Evolutionary conservation across 2,113 vertebrate genomes (phyloP), one percentile per base, ranked within the genome.

Genomic region (Coreoperca whiteheadi): DNA sequence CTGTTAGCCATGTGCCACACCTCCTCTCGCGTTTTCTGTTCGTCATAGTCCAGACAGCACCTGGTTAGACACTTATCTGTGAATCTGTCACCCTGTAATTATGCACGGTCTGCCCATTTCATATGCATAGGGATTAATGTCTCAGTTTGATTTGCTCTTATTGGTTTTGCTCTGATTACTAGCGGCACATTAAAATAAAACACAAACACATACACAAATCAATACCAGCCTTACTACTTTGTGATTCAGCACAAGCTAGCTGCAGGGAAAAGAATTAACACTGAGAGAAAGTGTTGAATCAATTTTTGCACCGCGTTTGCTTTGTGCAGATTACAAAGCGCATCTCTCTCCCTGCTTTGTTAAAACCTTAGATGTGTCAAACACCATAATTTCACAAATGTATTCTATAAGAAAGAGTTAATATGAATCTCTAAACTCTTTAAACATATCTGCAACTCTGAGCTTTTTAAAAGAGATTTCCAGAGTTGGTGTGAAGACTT

Each of bases 71-170:
- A 20, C 39, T 46, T 20, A 28, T 64, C 65, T 54, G 32, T 74
- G 61, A 83, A 74, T 83, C 20, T 78, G 43, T 53, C 56, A 41
- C 71, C 53, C 51, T 77, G 39, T 51, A 57, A 81, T 79, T 67
- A 81, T 18, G 14, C 70, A 61, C 37, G 15, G 32, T 37, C 68
- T 78, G 69, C 73, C 77, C 43, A 73, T 74, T 87, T 86, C 59
- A 84, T 79, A 76, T 75, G 79, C 75, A 14, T 8, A 68, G 46
- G 74, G 84, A 87, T 82, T n/a, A 68, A 85, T 81, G 82, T 87
- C 73, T 83, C 63, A 66, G 66, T 87, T 79, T 87, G 86, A 87
- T 86, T 88, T 87, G 82, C 73, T 71, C 56, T 60, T 59, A 56
- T 81, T 83, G 77, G 84, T 76, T 83, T 89, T 87, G 61, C 69